Conservation (phyloP, 2,797 vertebrate genomes). For the Lacerta viridis region DNA sequence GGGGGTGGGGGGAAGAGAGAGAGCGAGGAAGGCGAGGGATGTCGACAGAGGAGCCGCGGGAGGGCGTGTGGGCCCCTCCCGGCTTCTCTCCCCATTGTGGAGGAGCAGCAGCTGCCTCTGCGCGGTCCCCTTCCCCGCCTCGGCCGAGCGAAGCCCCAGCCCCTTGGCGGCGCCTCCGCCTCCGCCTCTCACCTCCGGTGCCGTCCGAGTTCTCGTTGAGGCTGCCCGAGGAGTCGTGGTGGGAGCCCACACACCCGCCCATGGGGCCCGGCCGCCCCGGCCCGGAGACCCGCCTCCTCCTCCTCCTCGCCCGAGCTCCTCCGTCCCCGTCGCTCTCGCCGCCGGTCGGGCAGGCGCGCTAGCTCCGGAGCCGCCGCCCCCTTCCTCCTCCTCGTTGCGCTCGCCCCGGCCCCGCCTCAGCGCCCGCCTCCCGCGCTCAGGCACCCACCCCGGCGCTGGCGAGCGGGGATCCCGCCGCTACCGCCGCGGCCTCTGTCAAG, state of each 20-base stretch:
- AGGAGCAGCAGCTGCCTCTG: slow-evolving; percentile 41
- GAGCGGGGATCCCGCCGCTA: neutral
- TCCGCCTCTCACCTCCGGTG: slow-evolving; percentile 89
- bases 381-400: slow-evolving; percentile 57
- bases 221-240: slow-evolving; percentile 98
- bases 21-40: slow-evolving; percentile 51
- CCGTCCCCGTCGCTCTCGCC: slow-evolving; percentile 27
- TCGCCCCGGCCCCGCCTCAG: slow-evolving; percentile 46
- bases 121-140: slow-evolving; percentile 36
- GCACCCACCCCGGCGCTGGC: neutral
- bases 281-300: slow-evolving; percentile 76
- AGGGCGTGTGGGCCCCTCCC: neutral
- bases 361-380: slow-evolving; percentile 75
- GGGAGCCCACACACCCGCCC: slow-evolving; percentile 99
- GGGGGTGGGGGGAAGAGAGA: neutral
- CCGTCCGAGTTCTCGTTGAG: slow-evolving; percentile 98
- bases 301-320: slow-evolving; percentile 75
- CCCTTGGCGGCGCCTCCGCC: slow-evolving; percentile 40
- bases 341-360: slow-evolving; percentile 75
- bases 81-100: neutral
- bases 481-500: too few species aligned
- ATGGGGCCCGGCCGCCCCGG: slow-evolving; percentile 90
- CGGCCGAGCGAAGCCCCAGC: slow-evolving; percentile 54
- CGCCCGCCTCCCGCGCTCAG: slow-evolving; percentile 44
- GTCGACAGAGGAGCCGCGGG: slow-evolving; percentile 7